Evolutionary conservation across 2,797 vertebrate genomes (phyloP), one percentile per base, ranked within the genome.

Genomic region (Discoglossus pictus): DNA sequence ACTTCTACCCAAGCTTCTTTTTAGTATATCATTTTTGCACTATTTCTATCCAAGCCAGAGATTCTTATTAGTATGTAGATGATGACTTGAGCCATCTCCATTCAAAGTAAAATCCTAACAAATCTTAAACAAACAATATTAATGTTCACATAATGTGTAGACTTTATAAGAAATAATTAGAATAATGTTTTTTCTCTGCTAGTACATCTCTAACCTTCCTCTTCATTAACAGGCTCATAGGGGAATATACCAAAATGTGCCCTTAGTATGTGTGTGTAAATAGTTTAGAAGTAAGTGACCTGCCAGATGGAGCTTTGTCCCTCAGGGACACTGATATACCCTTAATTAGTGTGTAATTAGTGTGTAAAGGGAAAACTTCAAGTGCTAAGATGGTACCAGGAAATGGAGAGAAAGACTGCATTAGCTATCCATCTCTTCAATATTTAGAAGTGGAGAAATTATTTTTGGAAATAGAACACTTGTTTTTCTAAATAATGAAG

Each of bases 261-360:
- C 75, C 74, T 80, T 77, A 73, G 78, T 83, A 76, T 76, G 73
- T 78, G 73, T 78, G 77, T 73, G 74, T 75, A 80, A 82, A 83
- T 73, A 74, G 73, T 80, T 83, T 81, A 54, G 65, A 73, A 75
- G 78, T 82, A 73, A 84, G 78, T 82, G 74, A 84, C 72, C 79
- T 82, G 76, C 80, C 69, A 75, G 83, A 83, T 81, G 81, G 74
- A 68, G 78, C 56, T 44, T n/a, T 2, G 68, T 92, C 88, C 83
- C 65, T 40, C 13, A 50, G 89, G 92, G 83, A 86, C 70, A 66
- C 75, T 77, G 86, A 87, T 87, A 87, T 76, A 75, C 83, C 85
- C 88, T 91, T 93, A 92, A 93, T 92, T 92, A 93, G 91, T 80
- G 84, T 80, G 81, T 93, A 92, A 93, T 92, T 92, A 93, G 91